Evolutionary conservation across 2,888 invertebrate genomes (phyloP).

Genomic region (Plagiodera versicolora): DNA sequence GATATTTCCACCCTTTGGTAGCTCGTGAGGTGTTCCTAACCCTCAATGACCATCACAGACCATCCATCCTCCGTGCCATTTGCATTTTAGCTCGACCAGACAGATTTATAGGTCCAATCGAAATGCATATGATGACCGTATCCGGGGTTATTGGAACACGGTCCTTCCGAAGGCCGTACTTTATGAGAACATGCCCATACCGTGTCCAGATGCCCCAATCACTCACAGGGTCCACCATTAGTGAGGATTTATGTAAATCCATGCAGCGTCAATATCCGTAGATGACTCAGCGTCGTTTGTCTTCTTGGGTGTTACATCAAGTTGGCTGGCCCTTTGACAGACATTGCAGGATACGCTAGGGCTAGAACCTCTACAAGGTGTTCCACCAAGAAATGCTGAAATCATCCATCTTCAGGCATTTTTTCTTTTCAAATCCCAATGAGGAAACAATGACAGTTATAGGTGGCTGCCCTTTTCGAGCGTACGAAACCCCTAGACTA

Average conservation of each 20-base stretch:
- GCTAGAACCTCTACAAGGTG: too few species aligned
- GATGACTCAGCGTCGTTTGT: constrained; percentile 11
- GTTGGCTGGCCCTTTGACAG: not conserved
- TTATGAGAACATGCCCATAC: constrained; percentile 51
- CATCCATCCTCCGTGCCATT: not conserved
- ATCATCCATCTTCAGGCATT: too few species aligned
- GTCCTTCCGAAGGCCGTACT: constrained; percentile 16
- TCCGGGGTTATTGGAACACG: not conserved
- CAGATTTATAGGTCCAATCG: not conserved
- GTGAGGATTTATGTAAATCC: constrained; percentile 51
- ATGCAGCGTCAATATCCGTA: constrained; percentile 29
- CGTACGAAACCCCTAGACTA: not conserved
- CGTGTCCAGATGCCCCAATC: constrained; percentile 52
- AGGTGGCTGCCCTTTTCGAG: too few species aligned
- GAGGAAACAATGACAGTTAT: too few species aligned
- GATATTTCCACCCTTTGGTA: too few species aligned
- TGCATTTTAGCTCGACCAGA: not conserved
- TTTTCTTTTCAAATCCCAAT: too few species aligned
- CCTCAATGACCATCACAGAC: not conserved
- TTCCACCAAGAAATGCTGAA: too few species aligned
- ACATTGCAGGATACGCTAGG: too few species aligned
- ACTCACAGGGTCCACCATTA: constrained; percentile 48
- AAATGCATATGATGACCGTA: not conserved
- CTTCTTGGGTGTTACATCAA: not conserved
- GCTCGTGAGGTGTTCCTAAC: not conserved